Evolutionary conservation across 2,113 vertebrate species (phyloP).

Genomic region (Lasiurus cinereus): DNA sequence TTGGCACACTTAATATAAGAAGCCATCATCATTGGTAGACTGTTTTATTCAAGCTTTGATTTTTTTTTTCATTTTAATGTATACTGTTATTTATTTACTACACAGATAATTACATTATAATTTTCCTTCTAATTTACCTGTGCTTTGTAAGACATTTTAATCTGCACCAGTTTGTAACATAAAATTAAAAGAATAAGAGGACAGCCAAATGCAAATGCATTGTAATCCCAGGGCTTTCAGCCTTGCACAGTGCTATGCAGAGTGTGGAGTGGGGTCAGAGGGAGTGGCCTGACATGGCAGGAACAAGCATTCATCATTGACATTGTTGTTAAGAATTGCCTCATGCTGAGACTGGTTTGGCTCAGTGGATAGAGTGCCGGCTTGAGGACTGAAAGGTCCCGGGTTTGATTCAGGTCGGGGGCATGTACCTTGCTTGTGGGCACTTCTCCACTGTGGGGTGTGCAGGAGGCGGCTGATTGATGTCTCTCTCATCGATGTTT

Average conservation of each 20-base stretch:
- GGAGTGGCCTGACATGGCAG: too few species aligned
- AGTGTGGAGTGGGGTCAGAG: rapidly evolving
- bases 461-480: too few species aligned
- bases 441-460: too few species aligned
- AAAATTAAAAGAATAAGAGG: not conserved
- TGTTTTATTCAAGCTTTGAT: constrained; percentile 8
- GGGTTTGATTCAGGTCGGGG: too few species aligned
- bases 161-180: not conserved
- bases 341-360: too few species aligned
- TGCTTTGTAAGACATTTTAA: constrained; percentile 20
- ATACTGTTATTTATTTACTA: constrained; percentile 28
- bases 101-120: constrained; percentile 21
- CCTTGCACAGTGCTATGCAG: rapidly evolving
- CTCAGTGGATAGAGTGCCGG: too few species aligned
- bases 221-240: not conserved
- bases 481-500: too few species aligned
- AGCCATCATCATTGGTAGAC: constrained; percentile 34
- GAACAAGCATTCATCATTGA: not conserved
- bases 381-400: too few species aligned
- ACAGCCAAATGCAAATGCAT: not conserved
- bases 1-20: not conserved
- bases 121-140: not conserved
- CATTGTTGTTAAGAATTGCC: not conserved
- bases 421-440: too few species aligned
- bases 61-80: not conserved